Base-by-base conservation (phyloP, 2,797 vertebrate species). In the Pangasius mekongensis region DNA sequence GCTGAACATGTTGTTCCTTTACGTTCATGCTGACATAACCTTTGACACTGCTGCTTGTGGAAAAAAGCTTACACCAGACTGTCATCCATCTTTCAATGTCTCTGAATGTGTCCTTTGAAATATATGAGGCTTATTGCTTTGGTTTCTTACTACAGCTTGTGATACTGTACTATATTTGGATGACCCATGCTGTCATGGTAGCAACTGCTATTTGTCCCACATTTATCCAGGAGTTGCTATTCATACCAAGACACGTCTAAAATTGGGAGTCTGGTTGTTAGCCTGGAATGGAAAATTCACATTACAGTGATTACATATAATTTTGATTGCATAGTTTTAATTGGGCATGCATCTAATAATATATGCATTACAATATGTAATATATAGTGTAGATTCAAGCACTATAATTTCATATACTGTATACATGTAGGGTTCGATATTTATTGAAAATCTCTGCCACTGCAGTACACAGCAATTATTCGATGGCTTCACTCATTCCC, bases 1-100 rank as follows among this genome's bases (percentile, higher is more conserved):
- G 91, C 91, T 91, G 90, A 92, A 86, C 69, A 81, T 83, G 69
- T 86, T 84, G 16, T 89, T 87, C 80, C 86, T 90, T 89, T 89
- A 71, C 58, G 56, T 89, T 90, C 76, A 84, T 91, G 88, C 90
- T 92, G 87, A 90, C 84, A 87, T 82, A 81, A 90, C 89, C 84
- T 87, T 88, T 90, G 86, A 87, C 87, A 84, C 76, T 91, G 83
- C 86, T 90, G 90, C 76, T 87, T 86, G 90, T 85, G 62, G 73
- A 56, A 89, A 88, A 89, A 90, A 82, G 77, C 87, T 86, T 84
- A 90, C 87, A 83, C 84, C 89, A 87, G 91, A 87, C 80, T 86
- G 71, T 71, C 73, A 81, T 90, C 80, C 86, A 88, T 89, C 90
- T 84, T 86, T 87, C 83, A 91, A 85, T 91, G 87, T 88, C 85